Base-by-base conservation (phyloP, 2,113 vertebrate species). In the Pomatorhinus ruficollis region DNA sequence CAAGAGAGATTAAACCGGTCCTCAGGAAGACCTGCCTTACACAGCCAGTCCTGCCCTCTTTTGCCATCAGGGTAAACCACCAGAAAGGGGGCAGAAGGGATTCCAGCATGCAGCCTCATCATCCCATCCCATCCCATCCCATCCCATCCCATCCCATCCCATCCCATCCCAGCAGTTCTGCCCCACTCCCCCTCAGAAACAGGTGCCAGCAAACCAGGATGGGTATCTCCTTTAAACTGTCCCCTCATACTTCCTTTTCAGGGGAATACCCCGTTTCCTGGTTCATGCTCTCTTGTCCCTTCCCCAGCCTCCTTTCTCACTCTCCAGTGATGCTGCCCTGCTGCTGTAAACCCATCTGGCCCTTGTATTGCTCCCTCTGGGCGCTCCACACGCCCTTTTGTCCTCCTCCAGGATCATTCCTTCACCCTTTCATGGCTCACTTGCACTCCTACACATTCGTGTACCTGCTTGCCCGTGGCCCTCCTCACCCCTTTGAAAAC, bases 1-100 rank as follows among this genome's bases (percentile, higher is more conserved):
- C 0, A 39, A 27, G 57, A 35, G 3, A 71, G n/a, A 45, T 28
- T 47, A 47, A 86, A 30, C 8, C 0, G 1, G 24, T 4, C 10
- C 19, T 47, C 52, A 42, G 64, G 39, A 70, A 54, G n/a, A 74
- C 37, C 18, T 64, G 50, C 31, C 23, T 72, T 20, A 28, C 15
- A 47, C 39, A 47, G 35, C 30, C 50, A 57, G 14, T n/a, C 35
- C 30, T 0, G 2, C 44, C 63, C 35, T 39, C 47, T 54, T 25
- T 25, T 27, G 40, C 40, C 28, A 24, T n/a, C 61, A 75, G 28
- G 14, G 27, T 66, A 52, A 65, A 63, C 27, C 15, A 27, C 17
- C 10, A 64, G 49, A 71, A 90, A 66, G 8, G 25, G 16, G 5
- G 19, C 42, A 63, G 76, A 68, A 75, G 53, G 44, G 39, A 63